Evolutionary conservation across 1,140 invertebrate species (phyloP).

Genomic region (Pogonomyrmex californicus): DNA sequence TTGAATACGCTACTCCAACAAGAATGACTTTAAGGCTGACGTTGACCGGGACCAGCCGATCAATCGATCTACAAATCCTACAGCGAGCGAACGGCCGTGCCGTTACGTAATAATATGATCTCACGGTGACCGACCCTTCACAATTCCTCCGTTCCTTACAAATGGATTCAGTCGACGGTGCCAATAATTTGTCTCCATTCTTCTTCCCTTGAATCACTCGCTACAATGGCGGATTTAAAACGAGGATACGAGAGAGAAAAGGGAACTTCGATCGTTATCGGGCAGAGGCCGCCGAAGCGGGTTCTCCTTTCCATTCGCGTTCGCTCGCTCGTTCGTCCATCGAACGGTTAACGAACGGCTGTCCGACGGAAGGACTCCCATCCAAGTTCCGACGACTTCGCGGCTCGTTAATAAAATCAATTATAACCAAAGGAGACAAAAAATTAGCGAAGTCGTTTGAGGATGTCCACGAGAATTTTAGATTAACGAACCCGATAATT

Average conservation of each 20-base stretch:
- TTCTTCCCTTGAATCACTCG: constrained; percentile 22
- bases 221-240: constrained; percentile 66
- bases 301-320: constrained; percentile 34
- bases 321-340: constrained; percentile 12
- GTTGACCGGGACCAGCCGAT: not conserved
- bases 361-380: constrained; percentile 15
- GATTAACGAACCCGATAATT: constrained; percentile 48
- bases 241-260: constrained; percentile 1
- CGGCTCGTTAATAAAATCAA: constrained; percentile 75
- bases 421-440: constrained; percentile 58
- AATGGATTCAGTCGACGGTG: constrained; percentile 65
- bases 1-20: constrained; percentile 20
- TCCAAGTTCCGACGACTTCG: constrained; percentile 57
- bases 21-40: not conserved
- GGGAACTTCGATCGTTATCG: constrained; percentile 69
- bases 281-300: not conserved
- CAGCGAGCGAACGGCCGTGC: not conserved
- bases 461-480: constrained; percentile 25
- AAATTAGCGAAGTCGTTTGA: constrained; percentile 57
- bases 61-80: constrained; percentile 34
- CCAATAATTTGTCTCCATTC: constrained; percentile 63
- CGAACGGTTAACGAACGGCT: constrained; percentile 65
- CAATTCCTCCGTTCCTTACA: constrained; percentile 65
- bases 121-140: constrained; percentile 50
- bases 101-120: constrained; percentile 62